phyloP scores from a whole-genome alignment of 2,113 vertebrate genomes.

The Laticauda colubrina region DNA sequence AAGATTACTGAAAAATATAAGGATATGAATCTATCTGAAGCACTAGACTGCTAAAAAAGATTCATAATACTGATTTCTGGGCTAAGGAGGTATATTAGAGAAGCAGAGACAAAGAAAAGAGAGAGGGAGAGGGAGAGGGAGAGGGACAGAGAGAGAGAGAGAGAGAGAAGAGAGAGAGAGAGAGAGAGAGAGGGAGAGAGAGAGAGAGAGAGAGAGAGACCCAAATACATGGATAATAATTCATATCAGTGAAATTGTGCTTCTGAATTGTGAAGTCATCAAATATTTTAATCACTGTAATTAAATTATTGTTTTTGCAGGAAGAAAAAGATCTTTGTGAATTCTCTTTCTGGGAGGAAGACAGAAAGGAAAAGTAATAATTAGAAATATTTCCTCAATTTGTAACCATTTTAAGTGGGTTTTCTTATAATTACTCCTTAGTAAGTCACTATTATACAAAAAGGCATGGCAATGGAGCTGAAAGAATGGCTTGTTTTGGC shows the following conservation, averaged over 20 bases:
- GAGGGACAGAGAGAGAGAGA: too few relatives aligned
- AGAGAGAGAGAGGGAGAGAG: neutral
- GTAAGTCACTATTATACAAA: neutral
- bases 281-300: neutral
- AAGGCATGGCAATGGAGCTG: neutral
- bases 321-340: neutral
- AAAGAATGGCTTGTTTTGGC: neutral
- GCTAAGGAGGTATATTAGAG: neutral
- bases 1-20: neutral
- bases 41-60: neutral
- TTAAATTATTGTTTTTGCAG: neutral
- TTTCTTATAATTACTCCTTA: neutral
- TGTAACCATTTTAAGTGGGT: neutral
- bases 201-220: neutral
- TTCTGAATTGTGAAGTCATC: neutral
- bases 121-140: neutral
- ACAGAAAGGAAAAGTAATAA: neutral
- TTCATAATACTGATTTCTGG: neutral
- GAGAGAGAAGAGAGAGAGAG: neutral
- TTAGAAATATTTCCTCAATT: neutral
- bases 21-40: neutral
- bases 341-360: neutral
- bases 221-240: neutral
- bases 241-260: neutral
- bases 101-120: neutral